Base-by-base conservation (phyloP, 2,113 vertebrate genomes). In the Mesitornis unicolor region DNA sequence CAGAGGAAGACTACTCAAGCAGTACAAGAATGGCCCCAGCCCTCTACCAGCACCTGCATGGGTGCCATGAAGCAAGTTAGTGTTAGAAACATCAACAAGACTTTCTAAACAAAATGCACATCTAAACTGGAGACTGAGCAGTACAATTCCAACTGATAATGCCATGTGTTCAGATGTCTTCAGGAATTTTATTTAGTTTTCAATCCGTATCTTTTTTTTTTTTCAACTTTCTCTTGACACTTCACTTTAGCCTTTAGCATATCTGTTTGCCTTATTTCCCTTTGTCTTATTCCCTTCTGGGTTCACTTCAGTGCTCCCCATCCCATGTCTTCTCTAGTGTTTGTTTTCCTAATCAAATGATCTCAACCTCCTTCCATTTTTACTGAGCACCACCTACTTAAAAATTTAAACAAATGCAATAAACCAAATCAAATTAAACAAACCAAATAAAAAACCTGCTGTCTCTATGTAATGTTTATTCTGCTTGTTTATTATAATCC, bases 321-420 rank as follows among this genome's bases (percentile, higher is more conserved):
- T 65, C 31, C 60, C 45, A 54, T 9, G 1, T 69, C 26, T 67
- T 83, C n/a, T 78, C 28, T 28, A 50, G 15, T 84, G 70, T 78
- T 90, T 92, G 35, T 78, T 88, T 77, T 47, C 43, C 47, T 85
- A 89, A 90, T 86, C 60, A 84, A 70, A 96, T 71, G 2, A 81
- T 60, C 82, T n/a, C n/a, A n/a, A n/a, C n/a, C n/a, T 81, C 20
- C 47, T 83, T 86, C 42, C 50, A 47, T 80, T 93, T 85, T 85
- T 67, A 84, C 71, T 40, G 51, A 86, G 68, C 26, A 89, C 31
- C 15, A 77, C 38, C 67, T 77, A 90, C 83, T 89, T 71, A 53
- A 87, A n/a, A 87, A 69, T 65, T 85, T 69, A 75, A 91, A 84
- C 33, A 82, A 82, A 87, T 79, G 3, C 90, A 95, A 83, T 92